Base-by-base conservation (phyloP, 2,797 vertebrate species). In the Synaphobranchus kaupii region DNA sequence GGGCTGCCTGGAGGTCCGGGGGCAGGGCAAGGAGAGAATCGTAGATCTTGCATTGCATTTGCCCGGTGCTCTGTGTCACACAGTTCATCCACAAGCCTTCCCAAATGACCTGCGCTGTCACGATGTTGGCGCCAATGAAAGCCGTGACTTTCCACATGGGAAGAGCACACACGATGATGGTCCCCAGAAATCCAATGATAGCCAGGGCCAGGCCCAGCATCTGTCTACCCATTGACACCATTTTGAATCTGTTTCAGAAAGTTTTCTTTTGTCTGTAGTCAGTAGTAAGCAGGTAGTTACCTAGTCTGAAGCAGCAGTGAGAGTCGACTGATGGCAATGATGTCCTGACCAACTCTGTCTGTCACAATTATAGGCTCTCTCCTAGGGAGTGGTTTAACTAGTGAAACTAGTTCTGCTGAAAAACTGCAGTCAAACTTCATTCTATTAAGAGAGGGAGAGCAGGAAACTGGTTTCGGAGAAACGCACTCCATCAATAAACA, bases 51-150 rank as follows among this genome's bases (percentile, higher is more conserved):
- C 97, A 98, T 87, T 98, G 97, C 96, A 98, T 98, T 93, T 98
- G 97, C 13, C 98, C 98, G 0, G 97, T 99, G 90, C 96, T 97
- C 94, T 98, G 96, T 83, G 95, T 96, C 91, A 98, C 97, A 3
- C 98, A 99, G 94, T 92, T 96, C 97, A 98, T 98, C 98, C 98
- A 99, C 88, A 99, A 91, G 68, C 98, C 98, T 88, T 99, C 97
- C 97, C 97, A 98, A 89, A 96, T 94, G 86, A 95, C 94, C 93
- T 98, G 97, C 0, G 97, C 91, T 0, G 96, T 96, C 92, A 99
- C 94, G 0, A 98, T 98, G 95, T 97, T 98, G 93, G 95, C 94
- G 0, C 97, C 97, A 0, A 98, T 93, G 89, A 98, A 99, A 52
- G 96, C 97, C 0, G 97, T 96, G 90, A 97, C 97, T 9, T 95